Percentiles rank a stretch among this genome's conserved stretches.
These are phyloP conservation scores for Hetaerina americana DNA, from an alignment of 1,140 invertebrate genomes.

Conservation along the genomic window DNA sequence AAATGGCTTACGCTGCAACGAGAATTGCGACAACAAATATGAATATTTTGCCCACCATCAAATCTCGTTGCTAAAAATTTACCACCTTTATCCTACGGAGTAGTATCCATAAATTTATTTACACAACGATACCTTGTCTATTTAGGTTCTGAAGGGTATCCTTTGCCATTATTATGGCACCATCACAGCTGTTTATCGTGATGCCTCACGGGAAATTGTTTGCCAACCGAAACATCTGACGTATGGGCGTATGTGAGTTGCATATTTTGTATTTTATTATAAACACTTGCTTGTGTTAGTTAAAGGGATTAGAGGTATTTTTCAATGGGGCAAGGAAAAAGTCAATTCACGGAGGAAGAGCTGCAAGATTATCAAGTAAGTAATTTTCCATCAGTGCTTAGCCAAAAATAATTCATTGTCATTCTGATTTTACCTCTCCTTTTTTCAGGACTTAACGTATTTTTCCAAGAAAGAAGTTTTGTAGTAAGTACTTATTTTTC, in stretches of 20 bases:
- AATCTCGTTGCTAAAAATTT: too few relatives aligned
- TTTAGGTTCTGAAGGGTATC: not conserved
- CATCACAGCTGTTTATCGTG: not conserved
- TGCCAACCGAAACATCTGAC: not conserved
- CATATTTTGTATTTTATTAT: not conserved
- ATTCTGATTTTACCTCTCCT: slow-evolving; percentile 15
- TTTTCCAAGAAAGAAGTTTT: slow-evolving; percentile 83
- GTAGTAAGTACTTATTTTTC: slow-evolving; percentile 51
- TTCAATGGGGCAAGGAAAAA: slow-evolving; percentile 59
- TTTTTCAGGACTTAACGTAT: slow-evolving; percentile 71
- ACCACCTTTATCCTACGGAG: too few relatives aligned
- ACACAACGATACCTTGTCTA: not conserved
- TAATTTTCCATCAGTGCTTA: not conserved
- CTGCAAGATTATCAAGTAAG: slow-evolving; percentile 76
- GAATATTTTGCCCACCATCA: not conserved
- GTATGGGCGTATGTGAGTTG: not conserved
- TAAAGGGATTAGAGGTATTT: not conserved
- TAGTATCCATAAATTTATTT: too few relatives aligned
- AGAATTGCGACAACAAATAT: not conserved
- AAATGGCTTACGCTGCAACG: not conserved
- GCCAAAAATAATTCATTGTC: slow-evolving; percentile 8
- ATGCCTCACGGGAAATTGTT: not conserved
- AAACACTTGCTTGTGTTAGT: not conserved
- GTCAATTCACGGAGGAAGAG: slow-evolving; percentile 76
- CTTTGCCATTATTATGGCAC: not conserved